Percentiles rank a stretch among this genome's conserved stretches.
Conservation (phyloP, 2,113 vertebrate species). For the Ranitomeya imitator region DNA sequence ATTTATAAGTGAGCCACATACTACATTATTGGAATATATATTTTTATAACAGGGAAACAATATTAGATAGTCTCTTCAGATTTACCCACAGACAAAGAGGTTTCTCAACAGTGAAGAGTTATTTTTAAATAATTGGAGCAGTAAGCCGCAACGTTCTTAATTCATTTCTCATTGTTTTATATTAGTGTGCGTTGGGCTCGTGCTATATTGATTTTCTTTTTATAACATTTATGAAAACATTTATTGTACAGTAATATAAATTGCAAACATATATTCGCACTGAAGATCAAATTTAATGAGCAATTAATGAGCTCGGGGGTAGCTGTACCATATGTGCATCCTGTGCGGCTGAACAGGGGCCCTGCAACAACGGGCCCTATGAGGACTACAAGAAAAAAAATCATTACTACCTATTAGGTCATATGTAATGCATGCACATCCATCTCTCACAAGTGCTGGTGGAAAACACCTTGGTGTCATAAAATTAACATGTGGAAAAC, state of each 20-base stretch:
- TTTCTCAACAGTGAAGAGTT: background rate
- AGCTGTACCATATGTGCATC: background rate
- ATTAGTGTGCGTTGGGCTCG: background rate
- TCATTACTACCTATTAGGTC: too few species aligned
- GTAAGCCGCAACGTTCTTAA: background rate
- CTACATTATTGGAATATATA: conserved; percentile 48
- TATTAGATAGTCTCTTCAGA: conserved; percentile 44
- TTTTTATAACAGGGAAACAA: conserved; percentile 47
- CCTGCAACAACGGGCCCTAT: too few species aligned
- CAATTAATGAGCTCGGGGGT: background rate
- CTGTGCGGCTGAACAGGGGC: background rate
- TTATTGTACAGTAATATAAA: background rate
- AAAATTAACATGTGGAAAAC: too few species aligned
- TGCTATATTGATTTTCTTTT: background rate
- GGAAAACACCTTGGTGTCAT: too few species aligned
- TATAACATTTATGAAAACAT: background rate
- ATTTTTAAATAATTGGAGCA: background rate
- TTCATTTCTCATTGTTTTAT: background rate
- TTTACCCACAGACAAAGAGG: conserved; percentile 11
- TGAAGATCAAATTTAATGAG: background rate
- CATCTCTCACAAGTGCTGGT: too few species aligned
- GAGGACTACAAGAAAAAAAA: too few species aligned
- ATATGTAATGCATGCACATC: too few species aligned
- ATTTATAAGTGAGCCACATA: conserved; percentile 46
- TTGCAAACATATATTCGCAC: background rate